Percentiles rank a stretch among this genome's conserved stretches.
These are phyloP conservation scores for Harpagoxenus sublaevis DNA, from an alignment of 2,888 invertebrate genomes.

Conservation along the genomic window DNA sequence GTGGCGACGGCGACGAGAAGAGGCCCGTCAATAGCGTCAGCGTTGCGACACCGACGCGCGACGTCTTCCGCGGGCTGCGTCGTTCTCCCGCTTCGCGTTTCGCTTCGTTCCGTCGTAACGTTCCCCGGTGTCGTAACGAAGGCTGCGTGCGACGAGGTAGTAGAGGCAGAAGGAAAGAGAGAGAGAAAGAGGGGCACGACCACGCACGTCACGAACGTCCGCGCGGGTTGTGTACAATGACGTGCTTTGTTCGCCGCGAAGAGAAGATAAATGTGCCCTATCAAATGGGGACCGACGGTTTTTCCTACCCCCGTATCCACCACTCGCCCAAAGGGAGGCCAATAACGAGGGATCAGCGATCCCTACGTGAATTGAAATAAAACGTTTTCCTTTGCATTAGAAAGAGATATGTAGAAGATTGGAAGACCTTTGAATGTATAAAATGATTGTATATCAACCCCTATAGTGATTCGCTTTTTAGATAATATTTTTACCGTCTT, in stretches of 20 bases:
- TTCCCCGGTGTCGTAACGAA: slow-evolving; percentile 47
- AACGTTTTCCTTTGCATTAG: not conserved
- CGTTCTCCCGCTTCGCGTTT: slow-evolving; percentile 46
- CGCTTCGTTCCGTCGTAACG: slow-evolving; percentile 33
- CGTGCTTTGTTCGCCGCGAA: slow-evolving; percentile 33
- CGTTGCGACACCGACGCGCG: slow-evolving; percentile 36
- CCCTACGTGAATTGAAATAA: not conserved
- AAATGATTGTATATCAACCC: not conserved
- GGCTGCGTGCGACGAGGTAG: slow-evolving; percentile 26
- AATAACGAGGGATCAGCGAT: too few species aligned
- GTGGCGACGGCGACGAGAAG: not conserved
- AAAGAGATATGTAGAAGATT: too few species aligned
- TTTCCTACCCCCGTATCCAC: slow-evolving; percentile 5
- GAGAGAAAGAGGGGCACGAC: slow-evolving; percentile 48
- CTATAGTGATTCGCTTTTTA: not conserved
- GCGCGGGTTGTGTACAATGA: slow-evolving; percentile 36
- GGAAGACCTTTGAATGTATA: not conserved
- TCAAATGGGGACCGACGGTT: not conserved
- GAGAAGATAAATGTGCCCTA: not conserved
- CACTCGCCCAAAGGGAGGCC: not conserved
- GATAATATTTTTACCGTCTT: too few species aligned
- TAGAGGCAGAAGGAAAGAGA: slow-evolving; percentile 34
- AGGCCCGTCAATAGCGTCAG: slow-evolving; percentile 40
- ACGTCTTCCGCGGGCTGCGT: slow-evolving; percentile 37
- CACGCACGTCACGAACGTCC: slow-evolving; percentile 44